Percentiles rank a stretch among this genome's conserved stretches.
These are phyloP conservation scores for Actinemys pallida DNA, from an alignment of 2,113 vertebrate species.

Conservation along the genomic window DNA sequence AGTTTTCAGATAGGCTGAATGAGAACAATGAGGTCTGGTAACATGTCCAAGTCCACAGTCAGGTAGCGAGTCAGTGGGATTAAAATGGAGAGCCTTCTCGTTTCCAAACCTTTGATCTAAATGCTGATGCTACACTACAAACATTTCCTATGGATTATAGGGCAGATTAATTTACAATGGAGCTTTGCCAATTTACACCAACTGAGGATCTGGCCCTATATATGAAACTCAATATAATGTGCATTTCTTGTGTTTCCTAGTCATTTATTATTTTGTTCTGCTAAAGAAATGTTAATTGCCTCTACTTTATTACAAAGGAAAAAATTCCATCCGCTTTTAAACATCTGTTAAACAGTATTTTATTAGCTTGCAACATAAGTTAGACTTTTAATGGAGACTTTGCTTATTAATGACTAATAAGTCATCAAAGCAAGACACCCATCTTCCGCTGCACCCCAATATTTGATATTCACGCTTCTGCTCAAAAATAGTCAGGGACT, in stretches of 20 bases:
- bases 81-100: not conserved
- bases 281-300: slow-evolving; percentile 35
- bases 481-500: not conserved
- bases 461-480: not conserved
- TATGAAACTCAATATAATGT: not conserved
- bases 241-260: slow-evolving; percentile 21
- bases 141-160: not conserved
- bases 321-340: slow-evolving; percentile 12
- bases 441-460: not conserved
- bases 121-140: not conserved
- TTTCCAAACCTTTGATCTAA: not conserved
- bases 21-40: not conserved
- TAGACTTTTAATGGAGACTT: not conserved
- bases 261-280: slow-evolving; percentile 10
- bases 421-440: not conserved
- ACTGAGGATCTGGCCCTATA: not conserved
- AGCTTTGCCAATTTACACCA: not conserved
- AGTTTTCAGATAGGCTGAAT: not conserved
- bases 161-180: not conserved
- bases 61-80: not conserved
- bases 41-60: not conserved
- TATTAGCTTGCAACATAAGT: not conserved
- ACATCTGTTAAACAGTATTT: not conserved
- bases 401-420: not conserved
- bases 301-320: slow-evolving; percentile 13